These are phyloP conservation scores for Tetraneura akinire DNA, from an alignment of 1,140 invertebrate species.

Conservation along the genomic window DNA sequence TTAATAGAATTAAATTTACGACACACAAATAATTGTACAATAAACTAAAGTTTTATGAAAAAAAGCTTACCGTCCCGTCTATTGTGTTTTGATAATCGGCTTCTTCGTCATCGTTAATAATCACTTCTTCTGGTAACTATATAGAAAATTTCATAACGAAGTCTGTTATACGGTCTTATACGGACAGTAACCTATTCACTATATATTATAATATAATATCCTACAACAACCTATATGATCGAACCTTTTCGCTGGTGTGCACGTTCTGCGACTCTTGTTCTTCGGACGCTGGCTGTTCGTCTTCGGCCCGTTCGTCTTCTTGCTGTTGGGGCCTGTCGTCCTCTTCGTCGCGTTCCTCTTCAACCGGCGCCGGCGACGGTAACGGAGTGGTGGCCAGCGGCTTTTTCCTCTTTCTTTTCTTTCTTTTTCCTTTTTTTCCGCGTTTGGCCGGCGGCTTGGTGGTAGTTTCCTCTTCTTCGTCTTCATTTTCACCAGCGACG, in stretches of 20 bases:
- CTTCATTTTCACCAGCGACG: not conserved
- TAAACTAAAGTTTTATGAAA: no score
- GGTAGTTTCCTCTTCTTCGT: not conserved
- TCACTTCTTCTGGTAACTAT: not conserved
- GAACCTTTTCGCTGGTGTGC: slow-evolving; percentile 31
- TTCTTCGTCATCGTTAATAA: not conserved
- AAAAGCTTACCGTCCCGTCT: not conserved
- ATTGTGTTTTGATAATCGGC: not conserved
- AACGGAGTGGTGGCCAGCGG: not conserved
- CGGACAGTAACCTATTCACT: no score
- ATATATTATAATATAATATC: not conserved
- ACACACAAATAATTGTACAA: no score
- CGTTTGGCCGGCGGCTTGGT: not conserved
- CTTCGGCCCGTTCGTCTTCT: not conserved
- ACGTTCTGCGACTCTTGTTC: slow-evolving; percentile 37
- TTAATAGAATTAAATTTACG: no score
- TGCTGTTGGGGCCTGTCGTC: slow-evolving; percentile 2
- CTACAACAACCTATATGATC: not conserved
- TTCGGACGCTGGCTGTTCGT: not conserved
- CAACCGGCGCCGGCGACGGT: not conserved
- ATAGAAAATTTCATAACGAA: not conserved
- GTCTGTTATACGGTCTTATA: not conserved
- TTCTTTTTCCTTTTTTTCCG: not conserved
- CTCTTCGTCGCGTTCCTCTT: not conserved
- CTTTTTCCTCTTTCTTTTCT: not conserved